These are phyloP conservation scores for Drosophila persimilis DNA, from an alignment of 1,140 invertebrate genomes.

Conservation along the genomic window DNA sequence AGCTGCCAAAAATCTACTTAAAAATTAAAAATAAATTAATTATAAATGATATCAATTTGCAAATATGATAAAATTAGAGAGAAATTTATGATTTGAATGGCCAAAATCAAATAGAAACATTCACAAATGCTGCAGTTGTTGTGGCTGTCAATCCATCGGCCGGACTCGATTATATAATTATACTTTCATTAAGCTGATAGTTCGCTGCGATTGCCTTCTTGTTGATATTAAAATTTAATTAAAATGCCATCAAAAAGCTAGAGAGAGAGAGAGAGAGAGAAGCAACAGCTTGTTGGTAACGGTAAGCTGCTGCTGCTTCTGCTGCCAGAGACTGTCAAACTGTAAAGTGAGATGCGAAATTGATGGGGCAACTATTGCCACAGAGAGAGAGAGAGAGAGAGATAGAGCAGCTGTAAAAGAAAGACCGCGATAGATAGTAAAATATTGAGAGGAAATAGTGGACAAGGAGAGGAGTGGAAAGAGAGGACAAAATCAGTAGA, in stretches of 20 bases:
- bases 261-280: background rate
- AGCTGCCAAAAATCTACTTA: too few species aligned
- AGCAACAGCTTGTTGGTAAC: conserved; percentile 47
- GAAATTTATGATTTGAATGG: too few species aligned
- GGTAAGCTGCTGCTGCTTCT: too few species aligned
- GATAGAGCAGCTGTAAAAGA: background rate
- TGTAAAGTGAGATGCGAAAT: conserved; percentile 30
- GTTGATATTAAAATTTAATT: conserved; percentile 61
- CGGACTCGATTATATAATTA: conserved; percentile 12
- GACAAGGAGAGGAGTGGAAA: too few species aligned
- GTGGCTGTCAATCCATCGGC: background rate
- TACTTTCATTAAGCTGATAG: background rate
- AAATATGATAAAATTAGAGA: too few species aligned
- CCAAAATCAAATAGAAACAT: too few species aligned
- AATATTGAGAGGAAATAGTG: too few species aligned
- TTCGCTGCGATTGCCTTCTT: background rate
- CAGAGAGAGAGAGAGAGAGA: background rate
- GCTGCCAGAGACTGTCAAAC: conserved; percentile 14
- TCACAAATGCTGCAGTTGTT: too few species aligned
- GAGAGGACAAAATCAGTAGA: background rate
- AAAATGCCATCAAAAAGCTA: conserved; percentile 53
- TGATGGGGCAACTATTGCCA: conserved; percentile 20
- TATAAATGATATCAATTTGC: too few species aligned
- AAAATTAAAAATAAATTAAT: too few species aligned
- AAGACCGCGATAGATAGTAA: background rate